Evolutionary conservation across 2,113 vertebrate genomes (phyloP), one percentile per base, ranked within the genome.

Genomic region (Clarias macrocephalus): DNA sequence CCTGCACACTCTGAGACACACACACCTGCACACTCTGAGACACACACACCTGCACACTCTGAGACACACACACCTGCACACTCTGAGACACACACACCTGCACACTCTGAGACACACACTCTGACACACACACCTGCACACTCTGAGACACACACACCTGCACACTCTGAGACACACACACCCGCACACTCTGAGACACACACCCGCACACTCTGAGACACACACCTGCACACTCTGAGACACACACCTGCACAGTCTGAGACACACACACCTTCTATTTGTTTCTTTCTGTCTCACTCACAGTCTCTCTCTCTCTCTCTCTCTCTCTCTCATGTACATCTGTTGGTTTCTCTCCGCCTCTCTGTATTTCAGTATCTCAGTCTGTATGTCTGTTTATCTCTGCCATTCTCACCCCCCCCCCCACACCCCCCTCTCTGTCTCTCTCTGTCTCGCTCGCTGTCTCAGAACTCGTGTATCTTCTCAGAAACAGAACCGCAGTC

Each of bases 401-500:
- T 66, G 0, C 28, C n/a, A 28, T 8, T 63, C 62, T 63, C 5
- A 8, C 21, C 23, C 19, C 23, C 21, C 9, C 60, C 1, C 62
- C 18, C 33, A n/a, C n/a, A n/a, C n/a, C n/a, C 16, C 7, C 13
- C 33, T 52, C 62, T 25, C 62, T 30, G 66, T 33, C 84, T 83
- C 65, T 21, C 82, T 83, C 81, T 83, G 86, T 37, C 73, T 70
- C 88, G n/a, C 60, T 75, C 56, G 48, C 37, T 80, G 72, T 76
- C 33, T 80, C 25, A 52, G 68, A 80, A 28, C 57, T 72, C 85
- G 68, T 88, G 8, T 89, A 80, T 89, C 85, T 86, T 73, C 83
- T 85, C 62, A 79, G 80, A 88, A 86, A 85, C 79, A 87, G 84
- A 83, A 90, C 89, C 86, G 90, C 80, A 88, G 68, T 89, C 75